phyloP scores from a whole-genome alignment of 1,140 invertebrate species.

The Drosophila watanabei region DNA sequence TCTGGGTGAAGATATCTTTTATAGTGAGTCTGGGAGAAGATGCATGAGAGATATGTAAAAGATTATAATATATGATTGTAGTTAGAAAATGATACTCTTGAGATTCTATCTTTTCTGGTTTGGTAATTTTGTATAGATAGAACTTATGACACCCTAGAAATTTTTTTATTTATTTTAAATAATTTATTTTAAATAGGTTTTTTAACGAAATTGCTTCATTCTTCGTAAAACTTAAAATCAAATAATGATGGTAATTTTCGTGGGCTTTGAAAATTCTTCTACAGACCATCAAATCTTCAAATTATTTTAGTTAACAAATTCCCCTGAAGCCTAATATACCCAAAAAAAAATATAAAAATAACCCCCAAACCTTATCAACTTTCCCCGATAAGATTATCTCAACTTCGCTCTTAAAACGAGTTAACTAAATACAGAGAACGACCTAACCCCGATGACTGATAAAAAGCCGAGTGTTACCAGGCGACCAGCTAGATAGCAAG shows the following conservation, averaged over 20 bases:
- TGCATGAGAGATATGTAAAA: neutral
- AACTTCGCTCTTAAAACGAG: neutral
- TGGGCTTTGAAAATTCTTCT: no score
- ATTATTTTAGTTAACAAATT: neutral
- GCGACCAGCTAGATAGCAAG: constrained; percentile 28
- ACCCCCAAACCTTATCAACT: neutral
- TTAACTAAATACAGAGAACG: neutral
- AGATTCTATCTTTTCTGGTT: neutral
- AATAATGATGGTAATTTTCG: neutral
- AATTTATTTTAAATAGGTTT: neutral
- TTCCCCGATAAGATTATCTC: constrained; percentile 47
- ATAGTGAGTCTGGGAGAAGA: neutral
- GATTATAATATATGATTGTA: neutral
- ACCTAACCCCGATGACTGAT: constrained; percentile 11
- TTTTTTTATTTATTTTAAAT: no score
- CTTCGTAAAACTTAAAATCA: neutral
- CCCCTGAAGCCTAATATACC: neutral
- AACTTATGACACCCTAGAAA: neutral
- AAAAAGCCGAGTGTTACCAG: constrained; percentile 48
- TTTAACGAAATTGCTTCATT: neutral
- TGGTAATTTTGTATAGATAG: neutral
- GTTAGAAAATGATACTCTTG: neutral
- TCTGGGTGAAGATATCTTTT: neutral
- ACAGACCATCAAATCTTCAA: neutral
- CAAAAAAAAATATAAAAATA: neutral